Base-by-base conservation (phyloP, 2,113 vertebrate genomes). In the Nibea coibor region DNA sequence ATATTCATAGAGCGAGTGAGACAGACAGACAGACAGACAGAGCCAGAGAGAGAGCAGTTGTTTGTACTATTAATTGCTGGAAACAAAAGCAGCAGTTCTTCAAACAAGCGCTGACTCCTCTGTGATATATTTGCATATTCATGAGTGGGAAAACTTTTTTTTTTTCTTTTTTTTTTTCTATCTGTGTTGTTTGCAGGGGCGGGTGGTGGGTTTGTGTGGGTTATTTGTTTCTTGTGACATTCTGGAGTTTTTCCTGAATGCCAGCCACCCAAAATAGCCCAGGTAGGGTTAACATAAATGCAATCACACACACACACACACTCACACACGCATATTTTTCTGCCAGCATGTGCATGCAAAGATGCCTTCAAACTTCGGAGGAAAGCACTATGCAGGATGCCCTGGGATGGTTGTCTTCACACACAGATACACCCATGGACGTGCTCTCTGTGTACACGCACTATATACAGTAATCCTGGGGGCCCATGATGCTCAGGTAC, bases 31-130 rank as follows among this genome's bases (percentile, higher is more conserved):
- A 59, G 45, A 35, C 16, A 53, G 4, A 10, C 20, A 54, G 4
- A 51, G 75, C 81, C 10, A 58, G 19, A 56, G 22, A 84, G 69
- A 26, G 72, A 76, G 82, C 80, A 87, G 91, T 92, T 94, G 91
- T 95, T 95, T 95, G 92, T 90, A 81, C 93, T 94, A 91, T 94
- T 95, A 95, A 95, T 95, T 94, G 93, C 89, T 77, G 66, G 80
- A 94, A 92, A 94, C 92, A 94, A 95, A 93, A 93, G 88, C 91
- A 78, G 82, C 84, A 82, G 84, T 91, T 94, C 93, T 94, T 92
- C 91, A 95, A 95, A 94, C 90, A 94, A 88, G 83, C 75, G 19
- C 64, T 66, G 76, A 92, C 82, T 93, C 84, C 89, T 92, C 80
- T 85, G 88, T 92, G 88, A 91, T 87, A 75, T 80, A 92, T 93